Percentiles rank a stretch among this genome's conserved stretches.
phyloP scores from a whole-genome alignment of 2,888 invertebrate species.

The Acronicta leporina region DNA sequence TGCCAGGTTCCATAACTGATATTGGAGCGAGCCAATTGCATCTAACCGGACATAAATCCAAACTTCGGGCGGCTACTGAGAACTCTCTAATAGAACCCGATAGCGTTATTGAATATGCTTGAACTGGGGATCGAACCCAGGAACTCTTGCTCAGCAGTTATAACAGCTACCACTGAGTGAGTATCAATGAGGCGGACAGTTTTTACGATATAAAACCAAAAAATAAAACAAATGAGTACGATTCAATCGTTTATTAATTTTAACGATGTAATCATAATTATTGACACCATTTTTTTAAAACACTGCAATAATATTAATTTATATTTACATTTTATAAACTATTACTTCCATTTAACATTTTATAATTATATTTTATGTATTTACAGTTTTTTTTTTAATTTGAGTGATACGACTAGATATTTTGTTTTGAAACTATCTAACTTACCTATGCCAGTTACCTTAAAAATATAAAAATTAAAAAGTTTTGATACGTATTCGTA shows the following conservation, averaged over 20 bases:
- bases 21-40: too few relatives aligned
- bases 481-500: constrained; percentile 7
- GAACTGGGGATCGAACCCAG: too few relatives aligned
- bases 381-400: constrained; percentile 48
- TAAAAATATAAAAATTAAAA: constrained; percentile 47
- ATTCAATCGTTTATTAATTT: constrained; percentile 69
- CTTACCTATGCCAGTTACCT: constrained; percentile 32
- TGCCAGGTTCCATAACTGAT: too few relatives aligned
- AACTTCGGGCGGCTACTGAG: too few relatives aligned
- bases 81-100: not conserved
- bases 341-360: constrained; percentile 47
- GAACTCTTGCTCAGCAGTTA: too few relatives aligned
- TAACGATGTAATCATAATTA: constrained; percentile 53
- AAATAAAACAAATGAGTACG: constrained; percentile 55
- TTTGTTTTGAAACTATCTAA: constrained; percentile 46
- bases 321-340: constrained; percentile 53
- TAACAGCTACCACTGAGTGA: too few relatives aligned
- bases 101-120: too few relatives aligned
- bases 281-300: constrained; percentile 53
- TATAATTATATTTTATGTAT: constrained; percentile 41
- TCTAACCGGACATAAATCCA: too few relatives aligned
- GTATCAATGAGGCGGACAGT: too few relatives aligned
- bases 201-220: too few relatives aligned
- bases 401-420: constrained; percentile 52
- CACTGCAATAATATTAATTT: constrained; percentile 43